These are phyloP conservation scores for Drosophila subpulchrella DNA, from an alignment of 1,140 invertebrate genomes.

Conservation along the genomic window DNA sequence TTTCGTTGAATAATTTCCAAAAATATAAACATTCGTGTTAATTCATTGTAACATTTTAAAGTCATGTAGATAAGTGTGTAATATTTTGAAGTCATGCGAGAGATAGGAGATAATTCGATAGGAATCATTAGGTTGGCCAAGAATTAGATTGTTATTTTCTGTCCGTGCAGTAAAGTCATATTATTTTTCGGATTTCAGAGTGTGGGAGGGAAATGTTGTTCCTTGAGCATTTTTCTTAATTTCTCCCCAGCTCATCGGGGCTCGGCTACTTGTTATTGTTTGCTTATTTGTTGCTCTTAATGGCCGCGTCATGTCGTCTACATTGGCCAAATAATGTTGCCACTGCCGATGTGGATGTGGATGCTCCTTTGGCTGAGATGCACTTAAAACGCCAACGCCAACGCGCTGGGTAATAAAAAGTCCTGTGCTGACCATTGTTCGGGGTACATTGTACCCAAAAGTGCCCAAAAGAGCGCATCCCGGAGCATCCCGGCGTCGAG, in stretches of 20 bases:
- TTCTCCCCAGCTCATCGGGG: constrained; percentile 47
- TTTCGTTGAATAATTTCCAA: neutral
- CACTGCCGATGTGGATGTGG: constrained; percentile 29
- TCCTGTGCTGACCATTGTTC: constrained; percentile 72
- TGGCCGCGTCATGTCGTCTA: constrained; percentile 82
- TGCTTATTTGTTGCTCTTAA: constrained; percentile 83
- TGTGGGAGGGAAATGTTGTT: constrained; percentile 2
- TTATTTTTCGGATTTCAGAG: neutral
- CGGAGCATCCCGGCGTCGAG: constrained; percentile 16
- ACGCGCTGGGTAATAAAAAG: constrained; percentile 71
- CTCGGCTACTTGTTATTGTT: constrained; percentile 62
- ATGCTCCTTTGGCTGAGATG: constrained; percentile 30
- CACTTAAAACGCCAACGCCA: constrained; percentile 71
- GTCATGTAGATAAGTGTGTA: neutral
- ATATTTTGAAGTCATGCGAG: neutral
- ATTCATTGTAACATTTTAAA: neutral
- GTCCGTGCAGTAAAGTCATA: neutral
- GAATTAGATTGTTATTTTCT: neutral
- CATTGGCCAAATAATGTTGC: constrained; percentile 82
- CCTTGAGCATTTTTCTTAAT: constrained; percentile 58
- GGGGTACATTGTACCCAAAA: constrained; percentile 78
- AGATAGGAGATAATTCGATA: neutral
- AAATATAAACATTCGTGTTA: neutral
- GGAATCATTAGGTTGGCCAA: neutral
- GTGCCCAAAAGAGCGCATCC: constrained; percentile 48